phyloP scores from a whole-genome alignment of 30 jellyfish, hydroid and myxozoan species.

The Chrysaora quinquecirrha region DNA sequence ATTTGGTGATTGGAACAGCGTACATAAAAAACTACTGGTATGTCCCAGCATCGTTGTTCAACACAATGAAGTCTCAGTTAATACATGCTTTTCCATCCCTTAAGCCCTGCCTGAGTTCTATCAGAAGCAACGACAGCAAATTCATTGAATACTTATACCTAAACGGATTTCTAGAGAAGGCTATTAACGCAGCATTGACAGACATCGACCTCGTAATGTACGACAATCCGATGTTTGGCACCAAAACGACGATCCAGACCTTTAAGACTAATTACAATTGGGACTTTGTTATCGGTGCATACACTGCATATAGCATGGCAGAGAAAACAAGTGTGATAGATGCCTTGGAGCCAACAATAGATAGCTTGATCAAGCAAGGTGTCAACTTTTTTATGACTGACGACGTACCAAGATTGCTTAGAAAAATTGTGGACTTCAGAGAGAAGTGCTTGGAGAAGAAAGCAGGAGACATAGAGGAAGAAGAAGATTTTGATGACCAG shows the following conservation, averaged over 20 bases:
- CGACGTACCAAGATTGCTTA: conserved; percentile 62
- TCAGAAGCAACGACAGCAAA: conserved; percentile 16
- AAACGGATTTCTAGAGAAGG: conserved; percentile 66
- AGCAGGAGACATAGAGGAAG: neutral
- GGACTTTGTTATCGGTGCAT: conserved; percentile 57
- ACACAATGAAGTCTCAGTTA: neutral
- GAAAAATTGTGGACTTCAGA: conserved; percentile 14
- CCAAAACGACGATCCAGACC: conserved; percentile 56
- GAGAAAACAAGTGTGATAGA: neutral
- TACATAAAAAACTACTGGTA: neutral
- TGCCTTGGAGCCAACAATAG: neutral
- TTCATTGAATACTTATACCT: conserved; percentile 21
- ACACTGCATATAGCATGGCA: conserved; percentile 43
- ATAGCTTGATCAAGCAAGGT: conserved; percentile 44
- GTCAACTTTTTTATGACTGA: conserved; percentile 73
- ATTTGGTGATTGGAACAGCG: conserved; percentile 41
- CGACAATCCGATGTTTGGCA: conserved; percentile 54
- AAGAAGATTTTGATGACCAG: neutral
- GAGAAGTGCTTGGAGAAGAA: neutral
- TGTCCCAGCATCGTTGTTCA: neutral
- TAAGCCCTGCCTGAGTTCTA: conserved; percentile 32
- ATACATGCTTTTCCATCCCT: neutral
- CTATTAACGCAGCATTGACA: conserved; percentile 41
- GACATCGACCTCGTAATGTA: conserved; percentile 28
- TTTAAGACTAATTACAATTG: conserved; percentile 67